phyloP scores from a whole-genome alignment of 2,113 vertebrate species.

The Misgurnus mizolepis region DNA sequence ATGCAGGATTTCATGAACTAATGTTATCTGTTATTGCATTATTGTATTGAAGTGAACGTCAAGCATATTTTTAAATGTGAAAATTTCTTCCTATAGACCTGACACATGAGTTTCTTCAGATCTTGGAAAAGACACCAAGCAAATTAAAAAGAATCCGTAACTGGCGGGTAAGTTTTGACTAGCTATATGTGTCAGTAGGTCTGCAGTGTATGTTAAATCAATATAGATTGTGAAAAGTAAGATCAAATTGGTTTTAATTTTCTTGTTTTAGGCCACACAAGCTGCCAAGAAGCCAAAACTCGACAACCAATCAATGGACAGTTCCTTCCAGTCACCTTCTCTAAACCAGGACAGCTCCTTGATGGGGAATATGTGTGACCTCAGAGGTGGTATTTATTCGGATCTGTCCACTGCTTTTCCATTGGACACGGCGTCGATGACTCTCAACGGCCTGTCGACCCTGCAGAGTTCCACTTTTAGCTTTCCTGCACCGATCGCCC shows the following conservation, averaged over 20 bases:
- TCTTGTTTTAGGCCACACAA: slow-evolving; percentile 82
- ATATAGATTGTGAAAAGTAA: neutral
- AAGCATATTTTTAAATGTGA: too few species aligned
- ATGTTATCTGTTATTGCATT: too few species aligned
- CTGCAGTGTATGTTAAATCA: too few species aligned
- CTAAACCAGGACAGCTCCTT: slow-evolving; percentile 82
- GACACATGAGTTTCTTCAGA: slow-evolving; percentile 98
- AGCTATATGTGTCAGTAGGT: neutral
- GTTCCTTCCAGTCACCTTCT: slow-evolving; percentile 81
- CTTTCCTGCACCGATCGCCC: slow-evolving; percentile 82
- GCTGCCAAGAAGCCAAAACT: slow-evolving; percentile 93
- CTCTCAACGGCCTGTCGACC: slow-evolving; percentile 79
- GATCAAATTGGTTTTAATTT: neutral
- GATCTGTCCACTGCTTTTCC: slow-evolving; percentile 77
- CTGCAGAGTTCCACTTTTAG: slow-evolving; percentile 80
- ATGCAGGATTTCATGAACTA: too few species aligned
- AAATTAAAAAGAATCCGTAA: slow-evolving; percentile 97
- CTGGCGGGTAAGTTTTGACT: slow-evolving; percentile 86
- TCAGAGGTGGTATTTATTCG: slow-evolving; percentile 71
- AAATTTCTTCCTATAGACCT: slow-evolving; percentile 79
- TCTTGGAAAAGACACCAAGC: slow-evolving; percentile 98
- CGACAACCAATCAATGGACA: slow-evolving; percentile 81
- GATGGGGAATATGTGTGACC: slow-evolving; percentile 83
- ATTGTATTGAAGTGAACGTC: too few species aligned
- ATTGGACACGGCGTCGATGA: slow-evolving; percentile 79